These are phyloP conservation scores for Sarotherodon lohbergeri DNA, from an alignment of 2,113 vertebrate genomes.

Conservation along the genomic window DNA sequence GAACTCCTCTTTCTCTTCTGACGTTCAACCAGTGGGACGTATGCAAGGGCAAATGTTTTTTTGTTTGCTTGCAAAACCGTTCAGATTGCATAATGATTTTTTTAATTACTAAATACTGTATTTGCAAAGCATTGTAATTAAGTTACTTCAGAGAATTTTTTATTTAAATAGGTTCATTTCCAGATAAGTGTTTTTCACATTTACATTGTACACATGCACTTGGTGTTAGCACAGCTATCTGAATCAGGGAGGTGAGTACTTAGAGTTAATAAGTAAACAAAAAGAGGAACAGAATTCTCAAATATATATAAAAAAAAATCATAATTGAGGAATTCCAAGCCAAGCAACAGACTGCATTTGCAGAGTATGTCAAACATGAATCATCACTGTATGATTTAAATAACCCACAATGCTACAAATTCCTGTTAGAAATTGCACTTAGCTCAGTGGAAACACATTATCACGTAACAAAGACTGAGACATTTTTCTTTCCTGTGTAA, in stretches of 20 bases:
- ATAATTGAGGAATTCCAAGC: background rate
- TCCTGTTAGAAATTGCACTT: conserved; percentile 37
- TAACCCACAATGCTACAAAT: conserved; percentile 14
- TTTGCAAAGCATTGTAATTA: background rate
- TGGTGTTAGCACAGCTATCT: conserved; percentile 1
- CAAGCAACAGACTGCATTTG: background rate
- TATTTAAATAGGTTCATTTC: conserved; percentile 54
- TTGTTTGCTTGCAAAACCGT: background rate
- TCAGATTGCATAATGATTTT: background rate
- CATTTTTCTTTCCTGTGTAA: background rate
- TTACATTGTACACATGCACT: conserved; percentile 54
- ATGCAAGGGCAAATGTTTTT: fast-evolving
- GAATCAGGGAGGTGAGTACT: background rate
- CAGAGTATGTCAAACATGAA: background rate
- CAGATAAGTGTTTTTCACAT: conserved; percentile 38
- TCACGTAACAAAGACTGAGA: background rate
- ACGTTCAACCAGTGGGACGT: background rate
- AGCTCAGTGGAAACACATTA: conserved; percentile 6
- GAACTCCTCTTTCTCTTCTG: background rate
- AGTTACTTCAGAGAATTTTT: conserved; percentile 1
- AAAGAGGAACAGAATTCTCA: background rate
- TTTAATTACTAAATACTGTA: background rate
- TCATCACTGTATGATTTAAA: background rate
- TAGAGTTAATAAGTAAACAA: background rate
- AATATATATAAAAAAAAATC: background rate